Evolutionary conservation across 1,140 invertebrate genomes (phyloP), one percentile per base, ranked within the genome.

Genomic region (Drosophila miranda): DNA sequence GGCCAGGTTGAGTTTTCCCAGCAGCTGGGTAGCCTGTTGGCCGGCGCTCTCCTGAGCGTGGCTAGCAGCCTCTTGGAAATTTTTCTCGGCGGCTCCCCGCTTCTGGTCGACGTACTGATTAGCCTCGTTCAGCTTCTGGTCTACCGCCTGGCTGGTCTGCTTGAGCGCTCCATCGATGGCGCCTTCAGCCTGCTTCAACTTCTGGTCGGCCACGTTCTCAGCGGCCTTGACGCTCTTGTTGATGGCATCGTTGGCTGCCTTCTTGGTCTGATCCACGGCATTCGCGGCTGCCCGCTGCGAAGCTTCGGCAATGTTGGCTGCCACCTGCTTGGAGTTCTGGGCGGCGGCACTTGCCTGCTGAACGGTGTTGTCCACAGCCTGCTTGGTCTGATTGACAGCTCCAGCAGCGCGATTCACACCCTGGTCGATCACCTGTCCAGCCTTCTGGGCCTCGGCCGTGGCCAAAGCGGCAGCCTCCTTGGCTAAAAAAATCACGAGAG

Each of bases 61-160:
- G 8, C 56, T 72, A 21, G 89, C 75, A 23, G 69, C 75, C 42
- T 91, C 90, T 41, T 91, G 90, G 1, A 91, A 58, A 42, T 60
- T 88, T 78, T 91, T 90, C 74, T 90, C 89, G 30, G 90, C 73
- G 26, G 82, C 81, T 38, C 89, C 83, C 8, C 91, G 78, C 63
- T 91, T 91, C 59, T 90, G 81, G 58, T 91, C 91, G 43, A 90
- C 84, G 69, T 83, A 91, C 58, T 91, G 74, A 64, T 91, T 91
- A 38, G 91, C 91, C 54, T 91, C 91, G 6, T 90, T 71, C 64
- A 91, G 69, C 74, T 91, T 91, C 44, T 91, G 78, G 57, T 91
- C 91, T 9, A 91, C 91, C 9, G 89, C 43, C 56, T 90, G 78
- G 51, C 90, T 91, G 41, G 91, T 88, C 53, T 82, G 72, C 73